phyloP scores from a whole-genome alignment of 30 jellyfish, hydroid and myxozoan genomes.

The Morbakka virulenta region DNA sequence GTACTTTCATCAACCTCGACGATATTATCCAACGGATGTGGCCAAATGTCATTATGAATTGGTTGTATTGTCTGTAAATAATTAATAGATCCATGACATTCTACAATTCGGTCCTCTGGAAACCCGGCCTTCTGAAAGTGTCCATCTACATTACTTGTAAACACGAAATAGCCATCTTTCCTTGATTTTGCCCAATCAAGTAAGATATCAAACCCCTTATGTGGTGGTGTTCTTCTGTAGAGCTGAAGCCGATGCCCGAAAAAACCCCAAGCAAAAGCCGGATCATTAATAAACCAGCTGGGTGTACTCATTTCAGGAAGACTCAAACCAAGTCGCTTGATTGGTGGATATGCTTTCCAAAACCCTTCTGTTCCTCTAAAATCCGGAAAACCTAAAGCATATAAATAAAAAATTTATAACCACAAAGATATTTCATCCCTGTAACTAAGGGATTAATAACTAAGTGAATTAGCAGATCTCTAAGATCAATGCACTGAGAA shows the following conservation, averaged over 20 bases:
- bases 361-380: conserved; percentile 85
- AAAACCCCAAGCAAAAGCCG: conserved; percentile 81
- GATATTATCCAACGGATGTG: conserved; percentile 26
- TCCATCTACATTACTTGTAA: conserved; percentile 85
- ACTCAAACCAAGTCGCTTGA: conserved; percentile 48
- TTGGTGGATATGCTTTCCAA: conserved; percentile 86
- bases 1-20: conserved; percentile 48
- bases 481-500: too few species aligned
- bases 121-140: conserved; percentile 78
- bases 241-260: conserved; percentile 64
- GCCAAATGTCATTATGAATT: conserved; percentile 49
- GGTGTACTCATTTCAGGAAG: conserved; percentile 79
- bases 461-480: too few species aligned
- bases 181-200: conserved; percentile 46
- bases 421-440: too few species aligned
- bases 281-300: conserved; percentile 58
- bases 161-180: conserved; percentile 45
- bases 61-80: conserved; percentile 35
- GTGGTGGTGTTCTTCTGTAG: conserved; percentile 60
- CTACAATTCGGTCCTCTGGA: conserved; percentile 46
- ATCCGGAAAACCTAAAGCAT: conserved; percentile 67
- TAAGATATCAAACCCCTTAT: conserved; percentile 64
- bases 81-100: conserved; percentile 61
- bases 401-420: too few species aligned
- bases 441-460: too few species aligned